Percentiles rank a stretch among this genome's conserved stretches.
These are phyloP conservation scores for Drosophila simulans DNA, from an alignment of 1,140 invertebrate genomes.

Conservation along the genomic window DNA sequence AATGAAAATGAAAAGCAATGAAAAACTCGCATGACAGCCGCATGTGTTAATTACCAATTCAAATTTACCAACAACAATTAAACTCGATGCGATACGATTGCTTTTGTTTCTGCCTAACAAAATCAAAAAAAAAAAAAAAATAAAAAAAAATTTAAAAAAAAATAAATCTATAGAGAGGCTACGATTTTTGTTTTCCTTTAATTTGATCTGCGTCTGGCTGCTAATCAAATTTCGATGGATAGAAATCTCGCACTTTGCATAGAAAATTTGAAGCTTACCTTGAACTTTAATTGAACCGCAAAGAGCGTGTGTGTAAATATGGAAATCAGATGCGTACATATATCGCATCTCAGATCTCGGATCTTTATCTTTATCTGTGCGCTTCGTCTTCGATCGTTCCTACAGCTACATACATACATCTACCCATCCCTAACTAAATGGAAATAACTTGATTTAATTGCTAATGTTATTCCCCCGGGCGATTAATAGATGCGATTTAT, in stretches of 20 bases:
- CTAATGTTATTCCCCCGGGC: constrained; percentile 62
- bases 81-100: constrained; percentile 29
- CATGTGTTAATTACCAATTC: constrained; percentile 80
- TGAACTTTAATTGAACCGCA: constrained; percentile 57
- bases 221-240: constrained; percentile 21
- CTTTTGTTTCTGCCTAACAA: constrained; percentile 24
- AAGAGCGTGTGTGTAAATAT: constrained; percentile 38
- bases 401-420: not conserved
- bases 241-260: constrained; percentile 56
- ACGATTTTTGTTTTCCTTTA: constrained; percentile 2
- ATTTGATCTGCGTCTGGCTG: constrained; percentile 24
- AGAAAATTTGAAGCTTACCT: constrained; percentile 57
- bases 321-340: constrained; percentile 29
- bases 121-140: not conserved
- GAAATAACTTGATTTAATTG: constrained; percentile 57
- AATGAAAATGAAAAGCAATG: constrained; percentile 35
- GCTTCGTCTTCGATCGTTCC: constrained; percentile 17
- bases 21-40: constrained; percentile 31
- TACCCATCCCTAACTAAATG: constrained; percentile 28
- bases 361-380: constrained; percentile 18
- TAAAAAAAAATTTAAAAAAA: not conserved
- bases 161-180: not conserved
- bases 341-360: not conserved
- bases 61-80: constrained; percentile 71
- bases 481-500: constrained; percentile 39